Conservation (phyloP, 53 echinoderm and acorn worm species). For the Echinarachnius parma region DNA sequence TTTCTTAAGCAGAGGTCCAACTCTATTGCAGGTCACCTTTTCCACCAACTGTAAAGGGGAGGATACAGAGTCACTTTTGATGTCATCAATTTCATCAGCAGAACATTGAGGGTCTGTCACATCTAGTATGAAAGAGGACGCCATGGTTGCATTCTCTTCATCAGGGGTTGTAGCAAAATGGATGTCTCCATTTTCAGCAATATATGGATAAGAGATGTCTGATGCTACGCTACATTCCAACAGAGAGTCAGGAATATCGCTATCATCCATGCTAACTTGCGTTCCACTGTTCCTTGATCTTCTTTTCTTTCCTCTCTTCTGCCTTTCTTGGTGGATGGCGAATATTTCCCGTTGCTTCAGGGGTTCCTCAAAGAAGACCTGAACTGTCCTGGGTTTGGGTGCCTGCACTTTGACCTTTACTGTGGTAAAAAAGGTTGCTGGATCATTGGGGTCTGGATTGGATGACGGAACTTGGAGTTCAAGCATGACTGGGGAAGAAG, state of each 20-base stretch:
- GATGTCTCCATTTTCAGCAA: conserved; percentile 34
- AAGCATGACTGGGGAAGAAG: conserved; percentile 54
- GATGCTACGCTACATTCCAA: conserved; percentile 38
- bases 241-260: conserved; percentile 31
- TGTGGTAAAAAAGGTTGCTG: conserved; percentile 47
- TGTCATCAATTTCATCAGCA: conserved; percentile 20
- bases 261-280: conserved; percentile 34
- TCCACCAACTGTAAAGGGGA: background rate
- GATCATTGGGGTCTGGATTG: conserved; percentile 37
- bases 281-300: conserved; percentile 24
- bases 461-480: conserved; percentile 54
- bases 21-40: background rate
- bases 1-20: background rate
- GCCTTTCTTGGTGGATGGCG: conserved; percentile 38
- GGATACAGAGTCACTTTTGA: background rate
- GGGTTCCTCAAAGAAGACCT: conserved; percentile 71
- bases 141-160: conserved; percentile 33
- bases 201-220: conserved; percentile 29
- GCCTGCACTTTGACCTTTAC: conserved; percentile 73
- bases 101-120: conserved; percentile 32
- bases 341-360: conserved; percentile 40
- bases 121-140: conserved; percentile 25
- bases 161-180: conserved; percentile 29
- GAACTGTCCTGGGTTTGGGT: conserved; percentile 62
- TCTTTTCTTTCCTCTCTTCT: conserved; percentile 19